Base-by-base conservation (phyloP, 2,888 invertebrate species). In the Cheiracanthium punctorium region DNA sequence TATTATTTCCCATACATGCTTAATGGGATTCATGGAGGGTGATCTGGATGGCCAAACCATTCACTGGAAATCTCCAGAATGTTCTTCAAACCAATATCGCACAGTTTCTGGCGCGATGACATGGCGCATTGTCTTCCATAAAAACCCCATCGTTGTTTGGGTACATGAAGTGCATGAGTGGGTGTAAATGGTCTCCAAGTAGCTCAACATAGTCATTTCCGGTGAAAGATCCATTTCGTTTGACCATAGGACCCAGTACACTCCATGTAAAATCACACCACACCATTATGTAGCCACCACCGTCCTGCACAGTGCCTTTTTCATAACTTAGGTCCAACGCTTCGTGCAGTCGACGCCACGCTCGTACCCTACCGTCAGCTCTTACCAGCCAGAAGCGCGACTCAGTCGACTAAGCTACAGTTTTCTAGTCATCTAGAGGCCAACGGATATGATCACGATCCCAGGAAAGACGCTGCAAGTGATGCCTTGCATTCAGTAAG, bases 111-210 rank as follows among this genome's bases (percentile, higher is more conserved):
- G 37, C 37, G 7, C 10, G 37, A 10, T 37, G 37, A 37, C 37
- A 37, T 10, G 10, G 10, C 10, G 37, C 37, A 37, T 37, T 37
- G 37, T 10, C 37, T 10, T 37, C 37, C 37, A 37, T 37, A 37
- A 37, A 37, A 37, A 37, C 10, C 10, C 37, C 37, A 37, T 37
- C 37, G 37, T 37, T 37, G 37, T 37, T 52, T 29, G 73, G 29
- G 0, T 52, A 52, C 52, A 29, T 52, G 30, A 30, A 30, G 32
- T 14, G n/a, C 48, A 29, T 73, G 30, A 73, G 52, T 17, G 73
- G 73, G 14, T 73, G 52, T 30, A 73, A 17, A 28, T 73, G 73
- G 32, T 48, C 30, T 29, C 30, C 73, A 52, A 48, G 48, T n/a
- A 73, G 29, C 17, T 73, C 7, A 37, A 37, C 37, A 4, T 37